Conservation (phyloP, 2,888 invertebrate genomes). For the Apoda limacodes region DNA sequence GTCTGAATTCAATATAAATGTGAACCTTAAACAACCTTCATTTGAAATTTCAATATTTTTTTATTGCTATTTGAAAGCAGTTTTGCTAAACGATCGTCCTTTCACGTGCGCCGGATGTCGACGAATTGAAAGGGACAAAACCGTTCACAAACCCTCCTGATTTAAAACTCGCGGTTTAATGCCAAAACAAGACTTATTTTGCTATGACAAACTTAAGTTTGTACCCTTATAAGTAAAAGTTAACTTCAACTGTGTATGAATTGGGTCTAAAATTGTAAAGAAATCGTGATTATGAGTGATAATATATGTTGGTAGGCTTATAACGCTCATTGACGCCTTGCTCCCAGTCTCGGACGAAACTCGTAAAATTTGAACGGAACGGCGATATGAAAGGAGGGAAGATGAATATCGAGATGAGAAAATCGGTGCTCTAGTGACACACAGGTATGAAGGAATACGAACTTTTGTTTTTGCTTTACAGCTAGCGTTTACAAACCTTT, state of each 20-base stretch:
- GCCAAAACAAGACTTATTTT: conserved; percentile 51
- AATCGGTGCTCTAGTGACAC: conserved; percentile 46
- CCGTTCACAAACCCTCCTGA: conserved; percentile 44
- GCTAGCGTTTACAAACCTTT: no score
- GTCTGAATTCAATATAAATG: no score
- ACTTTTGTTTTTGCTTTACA: no score
- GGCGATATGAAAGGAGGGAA: conserved; percentile 51
- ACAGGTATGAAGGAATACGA: no score
- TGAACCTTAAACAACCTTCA: conserved; percentile 12
- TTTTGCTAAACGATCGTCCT: conserved; percentile 29
- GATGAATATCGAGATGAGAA: conserved; percentile 60
- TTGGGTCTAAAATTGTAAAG: neutral
- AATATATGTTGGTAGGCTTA: conserved; percentile 26
- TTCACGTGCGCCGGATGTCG: conserved; percentile 62
- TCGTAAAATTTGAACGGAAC: conserved; percentile 60
- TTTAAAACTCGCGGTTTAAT: conserved; percentile 43
- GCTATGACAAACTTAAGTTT: conserved; percentile 23
- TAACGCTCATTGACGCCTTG: conserved; percentile 42
- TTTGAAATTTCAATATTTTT: conserved; percentile 32
- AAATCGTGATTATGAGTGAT: conserved; percentile 10
- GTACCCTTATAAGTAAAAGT: neutral
- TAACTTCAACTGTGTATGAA: conserved; percentile 3
- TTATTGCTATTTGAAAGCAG: conserved; percentile 32
- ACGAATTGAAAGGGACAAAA: conserved; percentile 42
- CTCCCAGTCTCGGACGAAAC: conserved; percentile 35